These are phyloP conservation scores for Apocheima hispidaria DNA, from an alignment of 2,888 invertebrate genomes.

Conservation along the genomic window DNA sequence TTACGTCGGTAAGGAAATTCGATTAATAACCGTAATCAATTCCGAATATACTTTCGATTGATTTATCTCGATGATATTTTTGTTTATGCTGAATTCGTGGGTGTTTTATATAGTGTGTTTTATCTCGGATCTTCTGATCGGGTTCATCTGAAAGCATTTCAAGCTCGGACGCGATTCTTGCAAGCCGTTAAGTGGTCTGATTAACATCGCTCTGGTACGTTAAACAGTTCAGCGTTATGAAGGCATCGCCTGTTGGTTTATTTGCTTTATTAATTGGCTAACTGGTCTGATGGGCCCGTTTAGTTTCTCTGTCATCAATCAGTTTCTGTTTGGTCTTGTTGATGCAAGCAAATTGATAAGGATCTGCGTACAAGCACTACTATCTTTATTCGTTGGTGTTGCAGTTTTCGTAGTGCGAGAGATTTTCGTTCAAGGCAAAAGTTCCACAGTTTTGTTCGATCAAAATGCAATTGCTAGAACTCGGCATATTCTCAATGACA, in stretches of 20 bases:
- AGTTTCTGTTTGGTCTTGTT: constrained; percentile 35
- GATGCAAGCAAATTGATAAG: constrained; percentile 28
- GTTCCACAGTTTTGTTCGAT: neutral
- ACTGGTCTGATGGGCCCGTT: constrained; percentile 44
- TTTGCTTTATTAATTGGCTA: constrained; percentile 43
- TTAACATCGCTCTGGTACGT: constrained; percentile 65
- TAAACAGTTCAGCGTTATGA: constrained; percentile 56
- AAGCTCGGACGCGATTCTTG: constrained; percentile 62
- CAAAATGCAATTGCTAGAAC: constrained; percentile 17
- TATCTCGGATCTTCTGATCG: constrained; percentile 61
- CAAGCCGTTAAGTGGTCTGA: constrained; percentile 65
- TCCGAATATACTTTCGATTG: constrained; percentile 42
- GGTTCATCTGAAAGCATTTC: constrained; percentile 55
- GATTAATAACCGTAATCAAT: constrained; percentile 54
- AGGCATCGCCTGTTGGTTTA: constrained; percentile 42
- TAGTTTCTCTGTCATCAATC: constrained; percentile 37
- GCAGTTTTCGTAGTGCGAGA: too few relatives aligned
- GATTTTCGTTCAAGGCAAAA: neutral
- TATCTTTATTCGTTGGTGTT: too few relatives aligned
- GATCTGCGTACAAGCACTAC: too few relatives aligned
- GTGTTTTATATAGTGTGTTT: constrained; percentile 48
- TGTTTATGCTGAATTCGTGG: constrained; percentile 44
- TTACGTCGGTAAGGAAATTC: constrained; percentile 55
- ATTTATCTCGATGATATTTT: constrained; percentile 45
- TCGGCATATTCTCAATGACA: constrained; percentile 43